Evolutionary conservation across 2,797 vertebrate species (phyloP).

Genomic region (Crax fasciolata): DNA sequence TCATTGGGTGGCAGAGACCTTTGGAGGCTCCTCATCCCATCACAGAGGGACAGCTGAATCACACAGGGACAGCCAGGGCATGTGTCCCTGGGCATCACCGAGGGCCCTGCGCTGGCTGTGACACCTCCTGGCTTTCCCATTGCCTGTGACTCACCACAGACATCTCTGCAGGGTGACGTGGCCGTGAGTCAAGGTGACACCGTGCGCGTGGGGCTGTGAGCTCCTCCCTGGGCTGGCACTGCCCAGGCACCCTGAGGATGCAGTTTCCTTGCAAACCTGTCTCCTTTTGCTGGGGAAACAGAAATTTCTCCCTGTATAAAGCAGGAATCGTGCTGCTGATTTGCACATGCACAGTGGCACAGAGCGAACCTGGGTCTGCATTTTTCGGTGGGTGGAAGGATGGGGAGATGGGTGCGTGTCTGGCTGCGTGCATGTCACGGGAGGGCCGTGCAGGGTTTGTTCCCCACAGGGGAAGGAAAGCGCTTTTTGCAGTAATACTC

Average conservation of each 20-base stretch:
- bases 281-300: background rate
- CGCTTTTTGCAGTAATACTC: background rate
- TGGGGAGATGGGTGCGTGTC: fast-evolving
- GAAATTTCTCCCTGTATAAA: background rate
- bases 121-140: background rate
- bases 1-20: background rate
- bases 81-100: fast-evolving
- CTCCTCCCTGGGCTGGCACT: background rate
- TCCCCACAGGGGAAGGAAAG: background rate
- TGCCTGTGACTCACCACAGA: background rate
- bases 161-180: background rate
- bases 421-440: background rate
- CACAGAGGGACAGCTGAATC: fast-evolving
- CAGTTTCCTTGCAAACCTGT: fast-evolving
- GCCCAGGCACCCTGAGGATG: too few relatives aligned
- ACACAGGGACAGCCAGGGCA: fast-evolving
- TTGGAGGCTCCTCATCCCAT: background rate
- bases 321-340: background rate
- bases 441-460: background rate
- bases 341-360: background rate
- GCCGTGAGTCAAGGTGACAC: background rate
- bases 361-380: background rate
- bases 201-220: background rate
- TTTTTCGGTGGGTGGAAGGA: fast-evolving
- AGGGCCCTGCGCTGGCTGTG: background rate